phyloP scores from a whole-genome alignment of 2,113 vertebrate genomes.

The Noturus placidus region DNA sequence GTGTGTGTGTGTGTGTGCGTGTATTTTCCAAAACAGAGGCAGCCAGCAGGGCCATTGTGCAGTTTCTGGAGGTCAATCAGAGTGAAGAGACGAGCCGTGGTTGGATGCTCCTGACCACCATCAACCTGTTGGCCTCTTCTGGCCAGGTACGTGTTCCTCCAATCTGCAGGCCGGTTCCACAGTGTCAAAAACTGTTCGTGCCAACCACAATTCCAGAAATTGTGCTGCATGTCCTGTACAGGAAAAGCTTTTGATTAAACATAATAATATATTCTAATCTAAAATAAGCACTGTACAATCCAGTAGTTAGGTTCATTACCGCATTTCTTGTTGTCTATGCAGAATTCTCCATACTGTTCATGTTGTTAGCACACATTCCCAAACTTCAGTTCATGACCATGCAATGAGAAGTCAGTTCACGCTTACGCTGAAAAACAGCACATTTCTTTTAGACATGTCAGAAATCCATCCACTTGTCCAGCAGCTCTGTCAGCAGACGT shows the following conservation, averaged over 20 bases:
- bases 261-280: too few relatives aligned
- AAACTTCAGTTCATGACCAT: neutral
- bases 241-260: neutral
- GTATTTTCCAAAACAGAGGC: constrained; percentile 77
- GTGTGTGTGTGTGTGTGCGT: constrained; percentile 39
- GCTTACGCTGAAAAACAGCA: neutral
- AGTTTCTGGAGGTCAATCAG: constrained; percentile 98
- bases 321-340: neutral
- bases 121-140: constrained; percentile 96
- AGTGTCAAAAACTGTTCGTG: neutral
- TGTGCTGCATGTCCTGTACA: neutral
- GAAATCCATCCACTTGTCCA: neutral
- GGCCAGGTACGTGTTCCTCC: constrained; percentile 83
- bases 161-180: neutral
- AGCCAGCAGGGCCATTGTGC: constrained; percentile 96
- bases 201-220: neutral
- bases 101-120: constrained; percentile 98
- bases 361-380: neutral
- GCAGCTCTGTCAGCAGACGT: neutral
- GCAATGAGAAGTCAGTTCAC: neutral
- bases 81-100: constrained; percentile 97
- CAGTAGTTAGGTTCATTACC: neutral
- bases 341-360: neutral
- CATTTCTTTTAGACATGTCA: neutral
- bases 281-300: neutral